Percentiles rank a stretch among this genome's conserved stretches.
Conservation (phyloP, 2,113 vertebrate species). For the Nestor notabilis region DNA sequence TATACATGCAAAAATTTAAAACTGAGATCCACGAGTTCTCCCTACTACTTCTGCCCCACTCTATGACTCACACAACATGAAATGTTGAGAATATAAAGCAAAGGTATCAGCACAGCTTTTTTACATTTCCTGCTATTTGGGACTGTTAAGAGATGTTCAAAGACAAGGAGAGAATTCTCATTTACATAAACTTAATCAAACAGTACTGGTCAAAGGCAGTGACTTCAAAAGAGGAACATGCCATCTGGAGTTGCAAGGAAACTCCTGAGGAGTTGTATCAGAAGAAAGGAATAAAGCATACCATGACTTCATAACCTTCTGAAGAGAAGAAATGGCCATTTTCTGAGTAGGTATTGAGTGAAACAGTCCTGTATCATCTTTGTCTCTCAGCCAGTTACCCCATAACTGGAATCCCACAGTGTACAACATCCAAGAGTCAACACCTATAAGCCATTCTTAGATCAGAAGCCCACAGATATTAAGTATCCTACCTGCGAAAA, state of each 20-base stretch:
- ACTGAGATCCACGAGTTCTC: background rate
- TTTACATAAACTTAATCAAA: slow-evolving; percentile 40
- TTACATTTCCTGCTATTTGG: background rate
- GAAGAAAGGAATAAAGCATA: background rate
- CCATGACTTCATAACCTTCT: background rate
- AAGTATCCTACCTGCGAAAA: background rate
- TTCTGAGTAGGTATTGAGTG: background rate
- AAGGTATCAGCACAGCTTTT: background rate
- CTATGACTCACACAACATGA: background rate
- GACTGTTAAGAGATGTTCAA: background rate
- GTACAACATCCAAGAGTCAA: background rate
- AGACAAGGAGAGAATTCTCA: background rate
- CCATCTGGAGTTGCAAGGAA: background rate
- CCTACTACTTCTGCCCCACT: background rate
- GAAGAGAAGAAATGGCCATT: background rate
- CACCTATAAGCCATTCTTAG: background rate
- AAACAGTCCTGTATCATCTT: background rate
- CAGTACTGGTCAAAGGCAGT: slow-evolving; percentile 4
- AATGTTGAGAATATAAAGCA: background rate
- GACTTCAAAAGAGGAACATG: background rate
- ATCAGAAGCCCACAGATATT: background rate
- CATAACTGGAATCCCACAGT: background rate
- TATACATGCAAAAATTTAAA: background rate
- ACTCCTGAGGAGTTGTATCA: background rate
- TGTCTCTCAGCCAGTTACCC: background rate